Percentiles rank a stretch among this genome's conserved stretches.
phyloP scores from a whole-genome alignment of 2,113 vertebrate species.

The Phoenicopterus ruber region DNA sequence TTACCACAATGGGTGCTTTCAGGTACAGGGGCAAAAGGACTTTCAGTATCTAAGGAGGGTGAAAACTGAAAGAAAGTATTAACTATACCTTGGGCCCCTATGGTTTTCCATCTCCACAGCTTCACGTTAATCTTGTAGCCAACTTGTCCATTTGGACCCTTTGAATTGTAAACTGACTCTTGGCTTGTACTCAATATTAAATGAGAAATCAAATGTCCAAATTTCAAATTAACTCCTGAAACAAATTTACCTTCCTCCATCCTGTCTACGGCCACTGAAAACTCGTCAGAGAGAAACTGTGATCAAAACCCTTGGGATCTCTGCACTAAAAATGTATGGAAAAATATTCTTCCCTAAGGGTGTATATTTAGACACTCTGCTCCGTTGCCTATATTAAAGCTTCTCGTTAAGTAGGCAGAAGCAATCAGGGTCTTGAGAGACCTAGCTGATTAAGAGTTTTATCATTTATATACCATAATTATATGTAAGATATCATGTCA shows the following conservation, averaged over 20 bases:
- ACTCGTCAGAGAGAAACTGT: background rate
- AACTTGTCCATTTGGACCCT: background rate
- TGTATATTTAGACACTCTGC: background rate
- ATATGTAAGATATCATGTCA: constrained; percentile 12
- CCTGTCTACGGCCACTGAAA: background rate
- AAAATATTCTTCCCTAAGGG: background rate
- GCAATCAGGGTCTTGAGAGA: constrained; percentile 26
- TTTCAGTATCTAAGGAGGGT: background rate
- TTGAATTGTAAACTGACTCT: background rate
- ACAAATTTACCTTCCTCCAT: background rate
- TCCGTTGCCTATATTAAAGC: background rate
- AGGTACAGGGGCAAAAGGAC: background rate
- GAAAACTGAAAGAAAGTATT: background rate
- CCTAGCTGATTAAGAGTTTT: constrained; percentile 27
- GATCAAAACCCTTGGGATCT: background rate
- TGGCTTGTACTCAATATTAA: background rate
- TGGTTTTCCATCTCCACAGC: background rate
- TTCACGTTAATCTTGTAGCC: background rate
- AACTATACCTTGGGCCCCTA: background rate
- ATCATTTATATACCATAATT: constrained; percentile 12
- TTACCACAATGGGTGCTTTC: background rate
- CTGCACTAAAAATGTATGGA: background rate
- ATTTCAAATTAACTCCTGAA: background rate
- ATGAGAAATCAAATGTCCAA: background rate
- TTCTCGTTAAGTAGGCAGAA: background rate